Conservation (phyloP, 1,140 invertebrate genomes). For the Panonychus citri region DNA sequence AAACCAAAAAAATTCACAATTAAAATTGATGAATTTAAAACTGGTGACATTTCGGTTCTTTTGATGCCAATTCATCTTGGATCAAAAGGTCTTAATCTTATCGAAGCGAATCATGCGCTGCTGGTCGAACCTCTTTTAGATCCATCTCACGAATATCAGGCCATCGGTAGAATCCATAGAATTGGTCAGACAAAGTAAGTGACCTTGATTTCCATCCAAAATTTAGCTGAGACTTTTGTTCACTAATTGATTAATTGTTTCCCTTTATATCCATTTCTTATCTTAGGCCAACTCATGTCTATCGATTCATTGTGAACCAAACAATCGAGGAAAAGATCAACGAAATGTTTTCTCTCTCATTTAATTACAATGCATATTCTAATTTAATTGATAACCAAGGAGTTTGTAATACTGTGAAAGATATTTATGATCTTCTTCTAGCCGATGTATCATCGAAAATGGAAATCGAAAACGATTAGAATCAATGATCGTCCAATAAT, state of each 20-base stretch:
- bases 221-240: not conserved
- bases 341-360: not conserved
- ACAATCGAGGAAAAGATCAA: constrained; percentile 47
- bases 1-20: constrained; percentile 1
- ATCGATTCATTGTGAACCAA: constrained; percentile 38
- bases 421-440: not conserved
- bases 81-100: constrained; percentile 50
- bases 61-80: constrained; percentile 41
- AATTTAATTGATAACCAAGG: not conserved
- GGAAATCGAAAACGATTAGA: too few relatives aligned
- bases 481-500: too few relatives aligned
- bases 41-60: constrained; percentile 24
- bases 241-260: not conserved
- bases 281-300: constrained; percentile 31
- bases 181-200: constrained; percentile 48
- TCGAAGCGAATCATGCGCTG: constrained; percentile 52
- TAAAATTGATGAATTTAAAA: not conserved
- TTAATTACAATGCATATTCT: not conserved
- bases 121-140: constrained; percentile 50
- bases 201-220: too few relatives aligned
- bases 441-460: too few relatives aligned
- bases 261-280: constrained; percentile 6
- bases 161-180: constrained; percentile 48
- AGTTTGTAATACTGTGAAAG: not conserved
- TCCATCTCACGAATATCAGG: constrained; percentile 45